These are phyloP conservation scores for Pelmatolapia mariae DNA, from an alignment of 2,113 vertebrate species.

Conservation along the genomic window DNA sequence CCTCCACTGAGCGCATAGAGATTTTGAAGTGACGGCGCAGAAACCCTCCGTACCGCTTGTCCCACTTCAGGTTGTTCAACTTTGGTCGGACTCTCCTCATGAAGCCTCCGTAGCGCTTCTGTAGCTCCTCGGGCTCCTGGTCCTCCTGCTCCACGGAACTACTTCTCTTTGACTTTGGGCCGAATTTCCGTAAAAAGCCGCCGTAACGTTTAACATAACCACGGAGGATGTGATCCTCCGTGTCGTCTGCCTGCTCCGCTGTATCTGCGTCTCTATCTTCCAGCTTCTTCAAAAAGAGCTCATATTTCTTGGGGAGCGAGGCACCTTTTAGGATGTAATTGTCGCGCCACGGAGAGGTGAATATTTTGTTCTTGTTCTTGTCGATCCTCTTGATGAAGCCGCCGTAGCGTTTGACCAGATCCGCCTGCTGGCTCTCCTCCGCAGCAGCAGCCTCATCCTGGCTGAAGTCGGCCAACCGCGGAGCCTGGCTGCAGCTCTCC, in stretches of 20 bases:
- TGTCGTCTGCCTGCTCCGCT: background rate
- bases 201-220: conserved; percentile 75
- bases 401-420: conserved; percentile 71
- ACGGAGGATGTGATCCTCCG: conserved; percentile 33
- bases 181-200: conserved; percentile 84
- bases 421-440: conserved; percentile 17
- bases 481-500: conserved; percentile 68
- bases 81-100: conserved; percentile 92
- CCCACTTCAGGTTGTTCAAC: conserved; percentile 91
- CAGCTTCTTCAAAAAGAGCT: conserved; percentile 59
- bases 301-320: conserved; percentile 63
- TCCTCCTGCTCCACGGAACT: conserved; percentile 45
- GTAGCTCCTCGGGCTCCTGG: conserved; percentile 75
- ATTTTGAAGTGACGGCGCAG: conserved; percentile 93
- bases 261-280: conserved; percentile 46
- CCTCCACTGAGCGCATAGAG: conserved; percentile 81
- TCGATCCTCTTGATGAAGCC: conserved; percentile 82
- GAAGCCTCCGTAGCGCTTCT: conserved; percentile 96
- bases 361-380: conserved; percentile 75
- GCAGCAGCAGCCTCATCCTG: conserved; percentile 31
- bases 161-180: conserved; percentile 80
- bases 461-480: conserved; percentile 34
- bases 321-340: conserved; percentile 58
- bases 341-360: conserved; percentile 64
- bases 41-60: conserved; percentile 93